A percentile compares a stretch with the other conserved stretches of the same genome.
phyloP scores from a whole-genome alignment of 1,140 invertebrate species.

The Drosophila aff. region DNA sequence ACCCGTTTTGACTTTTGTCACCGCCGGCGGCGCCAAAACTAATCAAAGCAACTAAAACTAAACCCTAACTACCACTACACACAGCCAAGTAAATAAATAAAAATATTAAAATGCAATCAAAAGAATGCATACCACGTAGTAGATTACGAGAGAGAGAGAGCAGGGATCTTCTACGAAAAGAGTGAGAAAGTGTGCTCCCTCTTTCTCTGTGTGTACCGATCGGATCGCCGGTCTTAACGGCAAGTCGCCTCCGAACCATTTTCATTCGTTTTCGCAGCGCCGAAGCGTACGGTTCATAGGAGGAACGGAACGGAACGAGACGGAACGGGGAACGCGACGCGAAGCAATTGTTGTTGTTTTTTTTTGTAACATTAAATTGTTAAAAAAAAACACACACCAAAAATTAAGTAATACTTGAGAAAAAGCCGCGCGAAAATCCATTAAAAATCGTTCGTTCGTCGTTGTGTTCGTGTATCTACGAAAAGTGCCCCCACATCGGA shows the following conservation, averaged over 20 bases:
- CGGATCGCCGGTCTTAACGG: conserved; percentile 54
- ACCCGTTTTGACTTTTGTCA: conserved; percentile 49
- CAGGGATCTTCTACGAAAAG: conserved; percentile 20
- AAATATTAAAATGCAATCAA: conserved; percentile 48
- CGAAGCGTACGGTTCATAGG: conserved; percentile 61
- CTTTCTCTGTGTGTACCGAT: conserved; percentile 19
- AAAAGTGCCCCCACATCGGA: conserved; percentile 27
- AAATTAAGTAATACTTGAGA: conserved; percentile 38
- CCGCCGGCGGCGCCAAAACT: conserved; percentile 42
- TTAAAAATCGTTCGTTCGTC: conserved; percentile 28
- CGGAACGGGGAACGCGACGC: conserved; percentile 46
- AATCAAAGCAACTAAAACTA: conserved; percentile 38
- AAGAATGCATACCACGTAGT: conserved; percentile 42
- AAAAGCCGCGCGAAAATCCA: conserved; percentile 27
- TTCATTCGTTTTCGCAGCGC: conserved; percentile 68
- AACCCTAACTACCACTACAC: background rate
- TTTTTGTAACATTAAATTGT: conserved; percentile 23
- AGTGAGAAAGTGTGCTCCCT: conserved; percentile 2
- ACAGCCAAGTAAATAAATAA: background rate
- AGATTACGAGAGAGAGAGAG: conserved; percentile 6
- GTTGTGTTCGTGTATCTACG: conserved; percentile 33
- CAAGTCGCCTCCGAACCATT: conserved; percentile 59
- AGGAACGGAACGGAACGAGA: conserved; percentile 43
- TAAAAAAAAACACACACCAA: conserved; percentile 15
- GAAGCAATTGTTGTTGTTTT: conserved; percentile 38